Evolutionary conservation across 2,113 vertebrate species (phyloP).

Genomic region (Macrotis lagotis): DNA sequence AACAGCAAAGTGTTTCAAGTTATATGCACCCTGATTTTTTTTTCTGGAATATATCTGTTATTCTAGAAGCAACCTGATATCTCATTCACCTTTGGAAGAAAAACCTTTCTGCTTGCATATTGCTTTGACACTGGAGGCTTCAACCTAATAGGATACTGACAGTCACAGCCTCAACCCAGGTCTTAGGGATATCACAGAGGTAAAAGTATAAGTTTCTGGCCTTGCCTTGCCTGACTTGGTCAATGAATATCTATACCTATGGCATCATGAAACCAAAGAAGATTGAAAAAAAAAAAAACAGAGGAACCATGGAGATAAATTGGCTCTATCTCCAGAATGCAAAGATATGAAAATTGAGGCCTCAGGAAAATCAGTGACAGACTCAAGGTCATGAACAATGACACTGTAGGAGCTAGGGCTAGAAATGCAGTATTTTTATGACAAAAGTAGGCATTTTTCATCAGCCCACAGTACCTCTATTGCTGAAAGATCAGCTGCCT

Average conservation of each 20-base stretch:
- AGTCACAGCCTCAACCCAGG: too few relatives aligned
- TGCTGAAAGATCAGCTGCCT: not conserved
- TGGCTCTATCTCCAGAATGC: not conserved
- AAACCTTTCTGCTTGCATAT: not conserved
- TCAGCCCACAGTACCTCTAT: not conserved
- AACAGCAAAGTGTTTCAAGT: not conserved
- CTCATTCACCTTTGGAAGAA: not conserved
- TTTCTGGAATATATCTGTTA: not conserved
- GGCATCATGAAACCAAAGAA: not conserved
- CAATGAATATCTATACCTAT: not conserved
- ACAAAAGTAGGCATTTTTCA: not conserved
- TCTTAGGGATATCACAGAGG: not conserved
- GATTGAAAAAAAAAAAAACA: not conserved
- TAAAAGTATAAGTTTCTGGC: not conserved
- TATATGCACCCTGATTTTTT: not conserved
- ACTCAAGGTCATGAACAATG: not conserved
- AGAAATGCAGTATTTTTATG: not conserved
- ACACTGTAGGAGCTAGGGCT: not conserved
- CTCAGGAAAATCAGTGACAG: not conserved
- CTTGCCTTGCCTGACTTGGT: not conserved
- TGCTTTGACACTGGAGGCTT: not conserved
- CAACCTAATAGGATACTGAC: not conserved
- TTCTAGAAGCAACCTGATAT: not conserved
- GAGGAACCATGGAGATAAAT: not conserved
- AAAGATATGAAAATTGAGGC: not conserved